phyloP scores from a whole-genome alignment of 2,888 invertebrate genomes.

The Drosophila nigritarsus region DNA sequence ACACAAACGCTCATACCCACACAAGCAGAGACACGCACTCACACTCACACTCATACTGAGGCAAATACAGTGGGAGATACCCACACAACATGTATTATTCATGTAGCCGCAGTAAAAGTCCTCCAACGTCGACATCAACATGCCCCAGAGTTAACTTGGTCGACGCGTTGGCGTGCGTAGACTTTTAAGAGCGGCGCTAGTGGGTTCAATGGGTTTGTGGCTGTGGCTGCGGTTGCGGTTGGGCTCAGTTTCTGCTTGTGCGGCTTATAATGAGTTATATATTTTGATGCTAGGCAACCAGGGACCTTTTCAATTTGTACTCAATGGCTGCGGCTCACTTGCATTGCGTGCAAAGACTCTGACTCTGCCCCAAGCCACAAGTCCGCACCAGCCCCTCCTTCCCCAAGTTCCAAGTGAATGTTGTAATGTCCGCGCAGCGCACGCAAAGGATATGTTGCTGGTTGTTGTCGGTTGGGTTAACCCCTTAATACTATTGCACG shows the following conservation, averaged over 20 bases:
- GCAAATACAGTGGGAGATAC: constrained; percentile 9
- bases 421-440: constrained; percentile 4
- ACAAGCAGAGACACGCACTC: constrained; percentile 23
- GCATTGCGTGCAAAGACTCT: constrained; percentile 50
- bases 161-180: constrained; percentile 77
- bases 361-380: constrained; percentile 3
- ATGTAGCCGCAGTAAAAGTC: constrained; percentile 74
- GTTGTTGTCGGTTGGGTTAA: constrained; percentile 1
- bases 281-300: constrained; percentile 55
- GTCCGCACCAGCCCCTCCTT: too few relatives aligned
- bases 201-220: constrained; percentile 21
- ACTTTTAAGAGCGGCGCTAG: constrained; percentile 61
- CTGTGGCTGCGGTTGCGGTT: constrained; percentile 9
- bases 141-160: constrained; percentile 68
- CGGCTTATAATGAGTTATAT: constrained; percentile 61
- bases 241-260: constrained; percentile 18
- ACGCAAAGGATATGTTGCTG: constrained; percentile 28
- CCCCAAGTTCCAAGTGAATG: not conserved
- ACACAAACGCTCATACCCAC: constrained; percentile 13
- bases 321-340: constrained; percentile 54
- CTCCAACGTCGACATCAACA: constrained; percentile 57
- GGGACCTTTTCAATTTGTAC: constrained; percentile 60
- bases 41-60: not conserved
- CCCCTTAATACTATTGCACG: constrained; percentile 20
- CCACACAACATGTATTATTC: constrained; percentile 69